Evolutionary conservation across 64 coral and sea anemone species (phyloP), one percentile per base, ranked within the genome.

Genomic region (Stichodactyla helianthus): DNA sequence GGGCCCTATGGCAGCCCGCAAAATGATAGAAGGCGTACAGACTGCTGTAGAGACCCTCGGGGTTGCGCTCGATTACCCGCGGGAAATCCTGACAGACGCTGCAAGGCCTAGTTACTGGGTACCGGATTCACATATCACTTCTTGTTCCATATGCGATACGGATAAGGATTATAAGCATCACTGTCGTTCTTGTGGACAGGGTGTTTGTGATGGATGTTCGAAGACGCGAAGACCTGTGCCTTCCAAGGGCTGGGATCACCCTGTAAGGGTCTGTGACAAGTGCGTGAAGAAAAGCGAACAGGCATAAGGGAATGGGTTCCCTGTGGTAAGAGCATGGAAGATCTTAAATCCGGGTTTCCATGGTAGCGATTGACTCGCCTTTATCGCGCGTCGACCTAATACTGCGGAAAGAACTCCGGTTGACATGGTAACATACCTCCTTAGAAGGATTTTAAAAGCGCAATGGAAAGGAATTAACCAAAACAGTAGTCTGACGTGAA

Each of bases 231-330:
- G 74, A 58, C 85, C 95, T 91, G 95, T 97, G 71, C 92, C 95
- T 31, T 93, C 92, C 27, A 88, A 86, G 83, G 95, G 95, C 18
- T 97, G 95, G 95, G 95, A 97, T 74, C 95, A 97, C 19, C 95
- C 95, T 51, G 95, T 97, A 50, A 82, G 95, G 26, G 85, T 97
- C 50, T 93, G 95, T 89, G 95, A 97, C 51, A 93, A 91, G 14
- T 97, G 95, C 20, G 86, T 91, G 35, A 71, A 85, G 16, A 97
- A 90, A 67, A 90, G 86, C 14, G 93, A 86, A 11, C 71, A 77
- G 77, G 68, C 25, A 2, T 74, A 44, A 44, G 14, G 14, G 14
- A 58, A 5, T 58, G 55, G 55, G 55, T 15, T 58, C 14, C 55
- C 55, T 58, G 55, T 58, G 55, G 55, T 58, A 11, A 15, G 9